Evolutionary conservation across 1,140 invertebrate genomes (phyloP).

Genomic region (Drosophila tsacasi): DNA sequence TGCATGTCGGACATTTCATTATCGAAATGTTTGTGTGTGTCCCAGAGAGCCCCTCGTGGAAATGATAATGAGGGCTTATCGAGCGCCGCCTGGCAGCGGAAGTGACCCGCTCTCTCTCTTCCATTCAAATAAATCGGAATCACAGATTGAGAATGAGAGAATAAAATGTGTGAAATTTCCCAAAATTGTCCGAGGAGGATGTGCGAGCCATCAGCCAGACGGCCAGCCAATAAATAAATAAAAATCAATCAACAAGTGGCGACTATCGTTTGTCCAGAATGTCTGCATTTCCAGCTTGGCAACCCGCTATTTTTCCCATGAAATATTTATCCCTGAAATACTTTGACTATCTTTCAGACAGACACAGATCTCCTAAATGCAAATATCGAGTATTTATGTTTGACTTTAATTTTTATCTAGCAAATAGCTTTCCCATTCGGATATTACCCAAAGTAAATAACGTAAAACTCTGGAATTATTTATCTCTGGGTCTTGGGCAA

Average conservation of each 20-base stretch:
- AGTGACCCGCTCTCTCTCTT: conserved; percentile 34
- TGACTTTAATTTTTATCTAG: not conserved
- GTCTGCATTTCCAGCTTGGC: not conserved
- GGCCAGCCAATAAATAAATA: conserved; percentile 52
- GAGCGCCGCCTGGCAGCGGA: conserved; percentile 20
- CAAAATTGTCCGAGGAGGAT: not conserved
- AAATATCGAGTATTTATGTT: not conserved
- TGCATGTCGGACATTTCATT: conserved; percentile 79
- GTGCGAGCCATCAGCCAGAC: conserved; percentile 2
- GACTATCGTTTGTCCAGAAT: not conserved
- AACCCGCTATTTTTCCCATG: not conserved
- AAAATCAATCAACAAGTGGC: conserved; percentile 81
- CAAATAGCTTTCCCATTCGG: not conserved
- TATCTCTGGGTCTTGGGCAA: not conserved
- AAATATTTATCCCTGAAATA: not conserved
- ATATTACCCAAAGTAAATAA: not conserved
- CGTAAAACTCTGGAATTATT: not conserved
- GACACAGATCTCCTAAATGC: not conserved
- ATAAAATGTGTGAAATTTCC: conserved; percentile 37
- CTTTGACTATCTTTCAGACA: not conserved
- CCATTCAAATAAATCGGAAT: conserved; percentile 41
- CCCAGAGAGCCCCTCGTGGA: conserved; percentile 32
- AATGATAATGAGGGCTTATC: conserved; percentile 82
- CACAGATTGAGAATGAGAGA: not conserved
- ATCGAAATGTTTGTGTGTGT: conserved; percentile 56